Base-by-base conservation (phyloP, 2,113 vertebrate species). In the Chauna torquata region DNA sequence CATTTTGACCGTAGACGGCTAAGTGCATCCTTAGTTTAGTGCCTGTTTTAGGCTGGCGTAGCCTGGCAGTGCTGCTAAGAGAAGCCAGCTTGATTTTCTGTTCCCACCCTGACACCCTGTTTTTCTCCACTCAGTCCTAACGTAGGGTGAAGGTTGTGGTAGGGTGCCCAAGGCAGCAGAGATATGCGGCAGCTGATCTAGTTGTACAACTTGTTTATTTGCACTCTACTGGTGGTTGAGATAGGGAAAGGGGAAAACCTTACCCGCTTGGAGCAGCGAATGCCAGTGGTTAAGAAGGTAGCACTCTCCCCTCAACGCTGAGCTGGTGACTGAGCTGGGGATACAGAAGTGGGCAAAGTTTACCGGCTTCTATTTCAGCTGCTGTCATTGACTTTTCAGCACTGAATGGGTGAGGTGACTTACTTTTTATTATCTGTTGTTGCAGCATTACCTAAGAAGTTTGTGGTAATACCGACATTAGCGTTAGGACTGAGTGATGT, bases 21-120 rank as follows among this genome's bases (percentile, higher is more conserved):
- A 4, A 0, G 0, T 1, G 1, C 12, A 28, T 0, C 55, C 44
- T 45, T n/a, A 18, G 7, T 75, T 75, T 50, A 23, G 52, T 24
- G 52, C 58, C 57, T 55, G 28, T 7, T 64, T 79, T 25, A 25
- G 30, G 2, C 62, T 65, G 59, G 12, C 38, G n/a, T 64, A 17
- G 30, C 54, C 4, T 8, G 8, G 79, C 62, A n/a, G 40, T 49
- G 32, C 54, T 34, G 52, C 30, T 16, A 2, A 77, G 61, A 87
- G 55, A 82, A 38, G 47, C 4, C 1, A 71, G 38, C 52, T 75
- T 82, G 19, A 2, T 70, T 54, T 84, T 78, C 52, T 82, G 4
- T 69, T 94, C 81, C 81, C 62, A 49, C 45, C 84, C 42, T 22
- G n/a, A 47, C 32, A 20, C 55, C 27, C 38, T 65, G 62, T 42